These are phyloP conservation scores for Philopedon plagiatum DNA, from an alignment of 2,888 invertebrate species.

Conservation along the genomic window DNA sequence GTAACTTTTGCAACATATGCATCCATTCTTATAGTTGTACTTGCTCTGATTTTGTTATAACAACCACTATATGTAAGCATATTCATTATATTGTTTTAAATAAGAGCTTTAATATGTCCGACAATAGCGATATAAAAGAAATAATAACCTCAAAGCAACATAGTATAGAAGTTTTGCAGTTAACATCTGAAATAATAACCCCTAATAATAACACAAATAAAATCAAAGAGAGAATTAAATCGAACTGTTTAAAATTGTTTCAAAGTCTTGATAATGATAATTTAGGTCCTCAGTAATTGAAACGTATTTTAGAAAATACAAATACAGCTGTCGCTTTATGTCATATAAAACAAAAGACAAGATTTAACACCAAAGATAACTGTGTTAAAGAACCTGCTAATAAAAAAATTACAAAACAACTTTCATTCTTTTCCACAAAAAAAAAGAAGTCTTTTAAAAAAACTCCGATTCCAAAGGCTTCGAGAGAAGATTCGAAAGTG, in stretches of 20 bases:
- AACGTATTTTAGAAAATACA: not conserved
- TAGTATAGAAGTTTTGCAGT: not conserved
- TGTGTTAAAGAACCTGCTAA: not conserved
- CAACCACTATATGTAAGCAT: conserved; percentile 12
- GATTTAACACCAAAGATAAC: not conserved
- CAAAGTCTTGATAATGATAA: not conserved
- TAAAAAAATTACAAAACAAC: conserved; percentile 9
- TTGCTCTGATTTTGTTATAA: conserved; percentile 1
- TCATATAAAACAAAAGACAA: not conserved
- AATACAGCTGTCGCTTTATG: not conserved
- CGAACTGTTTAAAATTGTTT: not conserved
- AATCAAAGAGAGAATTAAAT: not conserved
- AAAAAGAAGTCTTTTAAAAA: not conserved
- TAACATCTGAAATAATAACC: not conserved
- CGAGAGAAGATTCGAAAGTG: not conserved
- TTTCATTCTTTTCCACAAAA: not conserved
- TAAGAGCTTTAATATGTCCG: not conserved
- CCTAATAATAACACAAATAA: not conserved
- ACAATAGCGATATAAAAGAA: not conserved
- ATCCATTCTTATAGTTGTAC: conserved; percentile 5
- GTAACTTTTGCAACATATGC: not conserved
- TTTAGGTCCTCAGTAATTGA: not conserved
- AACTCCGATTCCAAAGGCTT: not conserved
- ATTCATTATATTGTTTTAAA: conserved; percentile 8
- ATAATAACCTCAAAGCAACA: too few species aligned